A percentile compares a stretch with the other conserved stretches of the same genome.
phyloP scores from a whole-genome alignment of 1,140 invertebrate species.

The Bombus terrestris region DNA sequence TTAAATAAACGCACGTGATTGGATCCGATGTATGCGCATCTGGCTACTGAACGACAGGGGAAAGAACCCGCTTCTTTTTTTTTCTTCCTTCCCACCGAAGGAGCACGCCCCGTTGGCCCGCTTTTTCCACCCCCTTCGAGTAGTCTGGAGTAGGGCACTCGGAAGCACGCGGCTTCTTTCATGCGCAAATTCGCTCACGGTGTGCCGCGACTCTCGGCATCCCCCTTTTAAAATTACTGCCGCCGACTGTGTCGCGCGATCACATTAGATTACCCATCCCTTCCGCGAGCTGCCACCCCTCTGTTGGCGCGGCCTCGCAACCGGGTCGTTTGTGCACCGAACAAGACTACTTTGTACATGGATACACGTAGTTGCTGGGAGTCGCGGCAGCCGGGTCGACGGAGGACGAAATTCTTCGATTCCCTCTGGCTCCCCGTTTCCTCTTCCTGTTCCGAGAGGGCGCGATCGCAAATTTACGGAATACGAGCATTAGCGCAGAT shows the following conservation, averaged over 20 bases:
- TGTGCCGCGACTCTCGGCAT: conserved; percentile 50
- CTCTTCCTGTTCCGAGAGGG: not conserved
- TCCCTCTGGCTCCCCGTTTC: not conserved
- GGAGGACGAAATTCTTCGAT: not conserved
- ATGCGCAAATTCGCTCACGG: conserved; percentile 61
- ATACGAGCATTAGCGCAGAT: not conserved
- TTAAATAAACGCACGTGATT: conserved; percentile 72
- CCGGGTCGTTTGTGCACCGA: not conserved
- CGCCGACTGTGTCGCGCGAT: conserved; percentile 54
- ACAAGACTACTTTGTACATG: conserved; percentile 1
- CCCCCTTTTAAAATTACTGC: conserved; percentile 39
- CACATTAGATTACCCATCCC: conserved; percentile 61
- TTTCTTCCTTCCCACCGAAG: conserved; percentile 9
- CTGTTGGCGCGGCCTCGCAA: not conserved
- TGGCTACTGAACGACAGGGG: conserved; percentile 68
- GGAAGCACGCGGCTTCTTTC: conserved; percentile 52
- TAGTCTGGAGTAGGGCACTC: conserved; percentile 52
- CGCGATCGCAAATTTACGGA: not conserved
- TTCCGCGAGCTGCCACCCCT: not conserved
- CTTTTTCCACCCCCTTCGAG: conserved; percentile 25
- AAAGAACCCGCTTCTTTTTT: not conserved
- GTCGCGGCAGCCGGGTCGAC: no score
- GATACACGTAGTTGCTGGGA: not conserved
- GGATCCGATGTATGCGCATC: conserved; percentile 73
- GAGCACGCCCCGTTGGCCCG: conserved; percentile 21